Percentiles rank a stretch among this genome's conserved stretches.
These are phyloP conservation scores for Pycnomerus fuliginosus DNA, from an alignment of 2,888 invertebrate species.

Conservation along the genomic window DNA sequence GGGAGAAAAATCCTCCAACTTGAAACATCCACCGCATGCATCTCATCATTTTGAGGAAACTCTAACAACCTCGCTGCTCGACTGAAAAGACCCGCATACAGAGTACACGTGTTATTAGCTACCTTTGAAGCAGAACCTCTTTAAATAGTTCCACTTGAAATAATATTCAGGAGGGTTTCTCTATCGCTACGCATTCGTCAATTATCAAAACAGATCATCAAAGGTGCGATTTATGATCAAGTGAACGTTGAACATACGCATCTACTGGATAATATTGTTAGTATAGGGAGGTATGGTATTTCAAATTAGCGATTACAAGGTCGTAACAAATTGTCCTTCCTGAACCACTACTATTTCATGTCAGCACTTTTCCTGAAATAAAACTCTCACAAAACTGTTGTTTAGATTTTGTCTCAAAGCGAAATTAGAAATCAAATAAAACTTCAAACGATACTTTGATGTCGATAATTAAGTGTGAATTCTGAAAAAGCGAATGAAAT, in stretches of 20 bases:
- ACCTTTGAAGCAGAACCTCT: slow-evolving; percentile 3
- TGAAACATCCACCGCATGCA: slow-evolving; percentile 7
- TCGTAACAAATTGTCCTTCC: too few species aligned
- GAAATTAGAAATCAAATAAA: slow-evolving; percentile 1
- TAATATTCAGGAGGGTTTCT: slow-evolving; percentile 3
- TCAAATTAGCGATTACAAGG: too few species aligned
- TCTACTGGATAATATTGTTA: too few species aligned
- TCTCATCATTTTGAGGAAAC: slow-evolving; percentile 1
- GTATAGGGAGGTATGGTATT: too few species aligned
- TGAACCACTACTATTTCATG: slow-evolving; percentile 8
- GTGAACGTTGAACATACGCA: too few species aligned
- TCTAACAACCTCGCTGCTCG: too few species aligned
- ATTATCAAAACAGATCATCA: slow-evolving; percentile 15
- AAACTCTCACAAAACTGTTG: slow-evolving; percentile 6
- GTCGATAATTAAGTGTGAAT: slow-evolving; percentile 11
- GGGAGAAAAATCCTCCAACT: slow-evolving; percentile 10
- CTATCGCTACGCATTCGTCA: slow-evolving; percentile 8
- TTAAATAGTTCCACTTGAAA: slow-evolving; percentile 15
- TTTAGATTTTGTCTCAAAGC: slow-evolving; percentile 3
- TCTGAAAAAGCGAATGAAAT: slow-evolving; percentile 1
- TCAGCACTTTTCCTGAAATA: slow-evolving; percentile 10
- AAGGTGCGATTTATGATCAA: too few species aligned
- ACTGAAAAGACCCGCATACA: slow-evolving; percentile 2
- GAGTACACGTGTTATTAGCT: slow-evolving; percentile 10
- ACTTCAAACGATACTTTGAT: slow-evolving; percentile 13